phyloP scores from a whole-genome alignment of 2,797 vertebrate species.

The Peromyscus attwateri region DNA sequence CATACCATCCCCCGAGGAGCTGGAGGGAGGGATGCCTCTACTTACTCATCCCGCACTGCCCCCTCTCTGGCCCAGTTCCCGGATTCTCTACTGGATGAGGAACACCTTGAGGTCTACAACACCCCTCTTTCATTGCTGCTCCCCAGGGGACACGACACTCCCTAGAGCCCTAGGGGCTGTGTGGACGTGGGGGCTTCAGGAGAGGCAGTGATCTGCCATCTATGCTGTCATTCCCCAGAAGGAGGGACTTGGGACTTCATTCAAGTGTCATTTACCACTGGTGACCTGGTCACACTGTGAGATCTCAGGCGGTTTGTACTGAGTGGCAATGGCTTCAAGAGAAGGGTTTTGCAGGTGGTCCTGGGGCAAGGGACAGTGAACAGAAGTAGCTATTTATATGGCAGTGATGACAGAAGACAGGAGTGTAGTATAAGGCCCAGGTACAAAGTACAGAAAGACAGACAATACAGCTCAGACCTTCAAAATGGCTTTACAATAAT shows the following conservation, averaged over 20 bases:
- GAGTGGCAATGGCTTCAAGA: not conserved
- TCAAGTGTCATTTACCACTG: not conserved
- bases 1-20: not conserved
- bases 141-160: not conserved
- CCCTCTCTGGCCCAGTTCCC: not conserved
- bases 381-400: not conserved
- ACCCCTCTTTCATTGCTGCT: not conserved
- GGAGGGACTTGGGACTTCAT: not conserved
- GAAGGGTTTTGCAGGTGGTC: not conserved
- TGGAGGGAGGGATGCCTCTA: not conserved
- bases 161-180: fast-evolving
- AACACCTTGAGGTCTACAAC: not conserved
- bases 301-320: not conserved
- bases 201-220: not conserved
- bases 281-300: not conserved
- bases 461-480: not conserved
- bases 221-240: not conserved
- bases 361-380: not conserved
- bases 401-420: too few species aligned
- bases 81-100: not conserved
- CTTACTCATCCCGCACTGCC: not conserved
- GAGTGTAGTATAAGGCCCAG: not conserved
- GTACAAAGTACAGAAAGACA: not conserved
- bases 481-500: not conserved
- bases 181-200: not conserved